Evolutionary conservation across 2,797 vertebrate species (phyloP).

Genomic region (Takifugu rubripes): DNA sequence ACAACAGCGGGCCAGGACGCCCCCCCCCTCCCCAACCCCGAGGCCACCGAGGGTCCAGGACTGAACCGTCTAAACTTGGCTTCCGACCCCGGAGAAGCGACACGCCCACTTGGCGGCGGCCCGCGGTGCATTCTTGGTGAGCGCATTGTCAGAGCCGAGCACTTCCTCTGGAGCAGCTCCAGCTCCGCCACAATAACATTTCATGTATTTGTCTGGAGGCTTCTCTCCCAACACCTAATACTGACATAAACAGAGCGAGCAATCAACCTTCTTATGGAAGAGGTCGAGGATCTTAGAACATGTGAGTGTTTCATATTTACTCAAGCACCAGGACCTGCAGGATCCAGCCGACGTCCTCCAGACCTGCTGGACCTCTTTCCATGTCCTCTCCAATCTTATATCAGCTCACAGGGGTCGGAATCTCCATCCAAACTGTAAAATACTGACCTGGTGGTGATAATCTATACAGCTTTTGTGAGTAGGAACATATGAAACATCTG

Average conservation of each 20-base stretch:
- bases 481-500: too few relatives aligned
- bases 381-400: too few relatives aligned
- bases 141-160: conserved; percentile 81
- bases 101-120: conserved; percentile 76
- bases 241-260: conserved; percentile 50
- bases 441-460: too few relatives aligned
- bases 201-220: conserved; percentile 70
- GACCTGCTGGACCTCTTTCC: too few relatives aligned
- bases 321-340: too few relatives aligned
- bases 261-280: too few relatives aligned
- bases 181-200: conserved; percentile 73
- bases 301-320: too few relatives aligned
- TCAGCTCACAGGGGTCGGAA: too few relatives aligned
- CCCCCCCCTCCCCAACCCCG: conserved; percentile 30
- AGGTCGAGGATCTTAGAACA: too few relatives aligned
- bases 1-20: conserved; percentile 61
- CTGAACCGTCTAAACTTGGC: conserved; percentile 75
- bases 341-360: too few relatives aligned
- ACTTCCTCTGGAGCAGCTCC: conserved; percentile 75
- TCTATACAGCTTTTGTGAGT: too few relatives aligned
- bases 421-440: too few relatives aligned
- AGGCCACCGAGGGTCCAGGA: conserved; percentile 65
- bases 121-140: conserved; percentile 79
- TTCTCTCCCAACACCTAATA: conserved; percentile 36
- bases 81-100: conserved; percentile 66